phyloP scores from a whole-genome alignment of 2,113 vertebrate species.

The Garra rufa region DNA sequence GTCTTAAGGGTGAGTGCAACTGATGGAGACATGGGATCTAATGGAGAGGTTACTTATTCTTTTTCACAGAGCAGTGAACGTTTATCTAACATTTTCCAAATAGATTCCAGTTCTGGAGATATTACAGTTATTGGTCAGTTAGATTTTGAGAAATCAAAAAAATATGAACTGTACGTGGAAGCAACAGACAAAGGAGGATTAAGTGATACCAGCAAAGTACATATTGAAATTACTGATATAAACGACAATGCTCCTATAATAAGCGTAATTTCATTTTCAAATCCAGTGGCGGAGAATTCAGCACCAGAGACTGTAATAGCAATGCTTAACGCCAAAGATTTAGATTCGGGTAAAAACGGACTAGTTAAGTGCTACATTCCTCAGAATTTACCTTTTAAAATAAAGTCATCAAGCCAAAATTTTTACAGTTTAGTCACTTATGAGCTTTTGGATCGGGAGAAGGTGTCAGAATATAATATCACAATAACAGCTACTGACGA shows the following conservation, averaged over 20 bases:
- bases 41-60: conserved; percentile 68
- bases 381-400: conserved; percentile 72
- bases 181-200: conserved; percentile 80
- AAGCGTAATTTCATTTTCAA: conserved; percentile 74
- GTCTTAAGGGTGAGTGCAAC: conserved; percentile 70
- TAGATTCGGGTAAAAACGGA: conserved; percentile 74
- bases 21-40: conserved; percentile 71
- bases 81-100: conserved; percentile 61
- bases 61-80: conserved; percentile 65
- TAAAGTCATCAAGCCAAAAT: conserved; percentile 68
- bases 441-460: conserved; percentile 82
- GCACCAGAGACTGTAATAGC: conserved; percentile 70
- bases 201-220: conserved; percentile 73
- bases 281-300: conserved; percentile 70
- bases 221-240: conserved; percentile 75
- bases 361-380: conserved; percentile 68
- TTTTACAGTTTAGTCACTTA: conserved; percentile 77
- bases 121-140: conserved; percentile 69
- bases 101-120: conserved; percentile 73
- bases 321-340: conserved; percentile 78
- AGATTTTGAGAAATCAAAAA: conserved; percentile 80
- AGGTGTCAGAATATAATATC: conserved; percentile 80
- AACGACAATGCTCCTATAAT: conserved; percentile 78
- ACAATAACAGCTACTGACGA: conserved; percentile 74
- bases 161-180: conserved; percentile 75